phyloP scores from a whole-genome alignment of 2,797 vertebrate species.

The Arnoldichthys spilopterus region DNA sequence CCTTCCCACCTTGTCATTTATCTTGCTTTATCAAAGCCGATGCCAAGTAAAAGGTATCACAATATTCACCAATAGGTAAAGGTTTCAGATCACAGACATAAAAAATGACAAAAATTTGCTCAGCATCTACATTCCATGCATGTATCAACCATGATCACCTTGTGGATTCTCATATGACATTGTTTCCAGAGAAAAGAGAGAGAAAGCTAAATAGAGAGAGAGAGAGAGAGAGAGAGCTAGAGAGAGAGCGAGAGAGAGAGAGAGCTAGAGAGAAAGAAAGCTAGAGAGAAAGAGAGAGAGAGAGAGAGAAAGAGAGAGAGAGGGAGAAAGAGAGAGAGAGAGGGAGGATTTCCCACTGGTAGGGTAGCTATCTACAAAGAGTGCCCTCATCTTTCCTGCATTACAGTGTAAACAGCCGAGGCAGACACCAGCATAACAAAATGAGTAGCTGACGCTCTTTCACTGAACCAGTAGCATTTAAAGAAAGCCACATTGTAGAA shows the following conservation, averaged over 20 bases:
- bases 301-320: constrained; percentile 38
- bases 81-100: not conserved
- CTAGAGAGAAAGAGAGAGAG: not conserved
- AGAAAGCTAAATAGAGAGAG: not conserved
- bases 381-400: constrained; percentile 47
- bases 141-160: constrained; percentile 70
- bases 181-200: constrained; percentile 60
- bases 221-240: constrained; percentile 32
- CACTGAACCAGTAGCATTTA: constrained; percentile 55
- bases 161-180: constrained; percentile 64
- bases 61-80: constrained; percentile 21
- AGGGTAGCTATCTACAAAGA: constrained; percentile 49
- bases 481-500: constrained; percentile 72
- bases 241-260: not conserved
- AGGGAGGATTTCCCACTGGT: constrained; percentile 34
- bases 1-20: not conserved
- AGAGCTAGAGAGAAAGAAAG: constrained; percentile 39
- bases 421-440: constrained; percentile 50
- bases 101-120: constrained; percentile 53
- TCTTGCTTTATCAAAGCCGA: not conserved
- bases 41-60: not conserved
- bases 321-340: not conserved
- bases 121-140: constrained; percentile 71
- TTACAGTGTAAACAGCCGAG: constrained; percentile 48
- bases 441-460: constrained; percentile 47